These are phyloP conservation scores for Sipha maydis DNA, from an alignment of 2,888 invertebrate species.

Conservation along the genomic window DNA sequence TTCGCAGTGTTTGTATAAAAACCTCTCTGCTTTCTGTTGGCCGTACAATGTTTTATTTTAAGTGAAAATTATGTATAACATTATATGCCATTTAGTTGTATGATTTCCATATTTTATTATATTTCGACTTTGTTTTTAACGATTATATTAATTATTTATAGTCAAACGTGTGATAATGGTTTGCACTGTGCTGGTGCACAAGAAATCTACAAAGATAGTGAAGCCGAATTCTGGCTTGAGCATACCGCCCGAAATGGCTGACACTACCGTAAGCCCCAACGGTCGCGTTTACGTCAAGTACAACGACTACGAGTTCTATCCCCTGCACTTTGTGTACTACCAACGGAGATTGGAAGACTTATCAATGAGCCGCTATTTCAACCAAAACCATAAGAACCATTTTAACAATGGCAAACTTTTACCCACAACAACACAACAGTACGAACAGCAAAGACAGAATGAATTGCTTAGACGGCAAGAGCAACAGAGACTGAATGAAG, in stretches of 20 bases:
- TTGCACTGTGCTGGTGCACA: slow-evolving; percentile 24
- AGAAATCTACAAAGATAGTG: neutral
- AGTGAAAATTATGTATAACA: too few relatives aligned
- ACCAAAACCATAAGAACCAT: neutral
- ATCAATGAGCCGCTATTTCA: neutral
- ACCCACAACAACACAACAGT: neutral
- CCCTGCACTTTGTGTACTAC: slow-evolving; percentile 66
- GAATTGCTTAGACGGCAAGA: neutral
- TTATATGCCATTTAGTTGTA: neutral
- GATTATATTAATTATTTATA: slow-evolving; percentile 64
- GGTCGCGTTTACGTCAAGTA: slow-evolving; percentile 67
- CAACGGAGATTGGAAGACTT: neutral
- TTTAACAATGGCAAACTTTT: neutral
- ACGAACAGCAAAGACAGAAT: neutral
- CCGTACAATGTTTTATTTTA: too few relatives aligned
- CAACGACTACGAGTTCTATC: slow-evolving; percentile 67
- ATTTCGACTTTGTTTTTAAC: neutral
- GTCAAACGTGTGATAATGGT: slow-evolving; percentile 21
- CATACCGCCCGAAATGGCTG: slow-evolving; percentile 63
- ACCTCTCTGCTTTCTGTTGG: too few relatives aligned
- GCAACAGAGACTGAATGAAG: neutral
- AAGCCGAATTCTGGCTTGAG: neutral
- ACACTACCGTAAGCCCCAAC: slow-evolving; percentile 66
- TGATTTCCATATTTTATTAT: neutral
- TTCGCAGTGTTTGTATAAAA: too few relatives aligned